Conservation (phyloP, 2,888 invertebrate species). For the Aleiodes leptofemur region DNA sequence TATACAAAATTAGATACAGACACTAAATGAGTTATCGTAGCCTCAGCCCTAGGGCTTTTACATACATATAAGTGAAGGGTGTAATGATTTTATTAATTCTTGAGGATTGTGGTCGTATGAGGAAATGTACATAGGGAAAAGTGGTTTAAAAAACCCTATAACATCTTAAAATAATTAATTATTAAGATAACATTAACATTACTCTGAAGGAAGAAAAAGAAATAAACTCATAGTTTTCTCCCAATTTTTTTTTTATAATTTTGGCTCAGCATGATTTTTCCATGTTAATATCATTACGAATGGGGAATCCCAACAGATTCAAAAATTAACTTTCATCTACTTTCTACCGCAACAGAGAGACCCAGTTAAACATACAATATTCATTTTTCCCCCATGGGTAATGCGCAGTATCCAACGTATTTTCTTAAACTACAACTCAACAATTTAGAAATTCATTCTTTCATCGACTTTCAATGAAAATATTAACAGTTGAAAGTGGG, state of each 20-base stretch:
- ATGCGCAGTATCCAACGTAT: conserved; percentile 1
- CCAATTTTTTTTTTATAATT: not conserved
- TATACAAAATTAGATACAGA: too few species aligned
- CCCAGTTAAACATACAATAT: conserved; percentile 28
- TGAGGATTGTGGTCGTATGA: too few species aligned
- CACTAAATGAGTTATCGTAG: too few species aligned
- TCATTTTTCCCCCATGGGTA: conserved; percentile 17
- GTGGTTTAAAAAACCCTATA: too few species aligned
- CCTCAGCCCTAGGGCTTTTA: too few species aligned
- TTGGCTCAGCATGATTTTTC: not conserved
- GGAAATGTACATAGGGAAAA: too few species aligned
- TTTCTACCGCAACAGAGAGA: conserved; percentile 1
- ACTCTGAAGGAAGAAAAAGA: not conserved
- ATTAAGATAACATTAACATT: too few species aligned
- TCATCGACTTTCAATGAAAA: not conserved
- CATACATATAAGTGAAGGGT: too few species aligned
- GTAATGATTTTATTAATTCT: too few species aligned
- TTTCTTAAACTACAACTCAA: not conserved
- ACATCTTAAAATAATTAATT: too few species aligned
- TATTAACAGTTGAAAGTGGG: not conserved
- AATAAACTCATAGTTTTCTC: not conserved
- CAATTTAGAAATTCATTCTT: conserved; percentile 6
- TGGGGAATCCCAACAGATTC: conserved; percentile 23
- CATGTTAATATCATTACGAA: conserved; percentile 23
- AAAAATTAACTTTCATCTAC: not conserved